Evolutionary conservation across 2,113 vertebrate species (phyloP).

Genomic region (Oenanthe melanoleuca): DNA sequence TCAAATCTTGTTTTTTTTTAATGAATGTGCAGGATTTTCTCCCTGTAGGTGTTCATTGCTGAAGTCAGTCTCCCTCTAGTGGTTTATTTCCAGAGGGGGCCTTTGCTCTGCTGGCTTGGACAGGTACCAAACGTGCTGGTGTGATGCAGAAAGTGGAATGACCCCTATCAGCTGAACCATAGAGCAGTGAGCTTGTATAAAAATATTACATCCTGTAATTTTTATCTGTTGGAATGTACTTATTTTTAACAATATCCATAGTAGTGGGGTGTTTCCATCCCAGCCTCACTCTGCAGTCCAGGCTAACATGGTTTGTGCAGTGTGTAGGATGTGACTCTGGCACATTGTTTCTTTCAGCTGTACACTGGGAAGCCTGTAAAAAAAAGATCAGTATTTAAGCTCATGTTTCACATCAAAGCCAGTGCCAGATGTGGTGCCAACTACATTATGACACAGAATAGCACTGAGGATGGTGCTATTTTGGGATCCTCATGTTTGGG

Average conservation of each 20-base stretch:
- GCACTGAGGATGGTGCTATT: conserved; percentile 10
- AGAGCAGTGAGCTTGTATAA: background rate
- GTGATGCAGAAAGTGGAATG: background rate
- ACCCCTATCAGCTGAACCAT: background rate
- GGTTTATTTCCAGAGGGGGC: conserved; percentile 41
- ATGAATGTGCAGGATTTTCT: background rate
- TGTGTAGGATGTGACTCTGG: background rate
- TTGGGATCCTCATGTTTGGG: background rate
- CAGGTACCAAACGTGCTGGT: background rate
- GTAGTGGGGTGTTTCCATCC: background rate
- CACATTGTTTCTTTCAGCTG: conserved; percentile 29
- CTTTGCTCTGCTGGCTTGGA: background rate
- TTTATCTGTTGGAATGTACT: background rate
- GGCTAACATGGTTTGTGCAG: background rate
- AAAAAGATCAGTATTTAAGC: background rate
- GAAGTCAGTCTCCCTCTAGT: conserved; percentile 68
- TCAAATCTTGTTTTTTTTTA: background rate
- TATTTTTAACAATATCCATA: background rate
- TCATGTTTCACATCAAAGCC: conserved; percentile 22
- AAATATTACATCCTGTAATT: background rate
- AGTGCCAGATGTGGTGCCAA: conserved; percentile 45
- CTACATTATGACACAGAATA: conserved; percentile 4
- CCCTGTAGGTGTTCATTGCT: conserved; percentile 1
- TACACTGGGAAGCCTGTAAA: background rate
- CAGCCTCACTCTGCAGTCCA: background rate